These are phyloP conservation scores for Acromyrmex charruanus DNA, from an alignment of 1,140 invertebrate genomes.

Conservation along the genomic window DNA sequence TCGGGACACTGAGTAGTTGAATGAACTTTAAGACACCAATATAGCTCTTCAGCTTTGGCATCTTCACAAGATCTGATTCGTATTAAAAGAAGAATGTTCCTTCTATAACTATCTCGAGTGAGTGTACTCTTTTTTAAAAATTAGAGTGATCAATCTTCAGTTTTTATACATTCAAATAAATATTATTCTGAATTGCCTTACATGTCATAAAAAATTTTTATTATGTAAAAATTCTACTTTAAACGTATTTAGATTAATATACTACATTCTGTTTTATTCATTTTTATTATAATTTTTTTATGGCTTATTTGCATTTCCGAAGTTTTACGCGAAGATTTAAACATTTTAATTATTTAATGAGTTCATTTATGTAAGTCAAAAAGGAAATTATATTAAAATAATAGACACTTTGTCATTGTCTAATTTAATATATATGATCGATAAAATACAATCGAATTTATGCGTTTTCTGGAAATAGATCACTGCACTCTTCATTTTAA, in stretches of 20 bases:
- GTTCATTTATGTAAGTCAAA: not conserved
- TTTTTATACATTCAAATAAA: not conserved
- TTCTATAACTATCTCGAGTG: not conserved
- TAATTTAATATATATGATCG: not conserved
- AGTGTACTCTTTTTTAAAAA: not conserved
- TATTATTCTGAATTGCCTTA: not conserved
- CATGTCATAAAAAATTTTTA: not conserved
- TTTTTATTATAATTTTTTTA: not conserved
- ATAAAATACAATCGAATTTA: not conserved
- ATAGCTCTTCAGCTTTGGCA: constrained; percentile 34
- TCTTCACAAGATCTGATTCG: constrained; percentile 29
- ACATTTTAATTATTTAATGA: not conserved
- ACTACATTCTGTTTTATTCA: not conserved
- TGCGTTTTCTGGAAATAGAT: not conserved
- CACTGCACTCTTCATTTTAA: not conserved
- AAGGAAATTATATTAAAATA: not conserved
- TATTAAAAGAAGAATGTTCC: constrained; percentile 1
- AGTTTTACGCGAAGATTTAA: not conserved
- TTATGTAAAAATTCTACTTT: not conserved
- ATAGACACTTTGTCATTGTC: not conserved
- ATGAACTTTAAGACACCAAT: constrained; percentile 36
- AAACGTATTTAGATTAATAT: too few species aligned
- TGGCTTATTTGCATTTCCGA: not conserved
- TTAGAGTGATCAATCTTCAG: not conserved
- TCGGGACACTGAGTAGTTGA: constrained; percentile 4